Evolutionary conservation across 2,113 vertebrate species (phyloP), one percentile per base, ranked within the genome.

Genomic region (Marcusenius ussheri): DNA sequence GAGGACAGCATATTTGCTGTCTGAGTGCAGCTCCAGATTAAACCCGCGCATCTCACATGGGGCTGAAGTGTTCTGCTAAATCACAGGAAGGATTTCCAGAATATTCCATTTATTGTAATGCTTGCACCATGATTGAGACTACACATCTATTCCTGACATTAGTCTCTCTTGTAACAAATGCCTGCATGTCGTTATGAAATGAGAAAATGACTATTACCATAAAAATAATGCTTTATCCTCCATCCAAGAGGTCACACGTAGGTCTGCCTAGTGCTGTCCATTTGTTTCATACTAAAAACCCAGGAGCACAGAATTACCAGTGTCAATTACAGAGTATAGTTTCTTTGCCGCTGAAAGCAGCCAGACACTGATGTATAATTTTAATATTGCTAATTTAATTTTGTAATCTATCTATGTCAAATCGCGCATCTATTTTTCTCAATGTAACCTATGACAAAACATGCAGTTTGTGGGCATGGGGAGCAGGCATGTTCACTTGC

Each of bases 371-470:
- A 97, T 97, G 97, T 97, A 97, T 97, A 96, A 97, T 97, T 97
- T 97, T 97, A 97, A 98, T 97, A 97, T 96, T 95, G 95, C 95
- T 97, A 97, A 97, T 97, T 97, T 97, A 95, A 95, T 96, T 97
- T 97, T 96, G 96, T 96, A 97, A 97, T 97, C 97, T 97, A 70
- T 70, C 62, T 70, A 96, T 96, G 97, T 97, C 96, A 97, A 97
- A 97, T 93, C 89, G 94, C 92, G 95, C 95, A 94, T 96, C 96
- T 94, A 96, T 97, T 97, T 97, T 96, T 97, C 97, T 97, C 97
- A 97, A 97, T 97, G 95, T 93, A 95, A 95, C 95, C 96, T 96
- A 97, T 97, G 96, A 96, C 95, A 95, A 95, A 95, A 95, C 87
- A 95, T 94, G 94, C 93, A 94, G 94, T 94, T 93, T 39, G 94